These are phyloP conservation scores for Aurelia sp. DNA, from an alignment of 30 jellyfish, hydroid and myxozoan genomes.

Conservation along the genomic window DNA sequence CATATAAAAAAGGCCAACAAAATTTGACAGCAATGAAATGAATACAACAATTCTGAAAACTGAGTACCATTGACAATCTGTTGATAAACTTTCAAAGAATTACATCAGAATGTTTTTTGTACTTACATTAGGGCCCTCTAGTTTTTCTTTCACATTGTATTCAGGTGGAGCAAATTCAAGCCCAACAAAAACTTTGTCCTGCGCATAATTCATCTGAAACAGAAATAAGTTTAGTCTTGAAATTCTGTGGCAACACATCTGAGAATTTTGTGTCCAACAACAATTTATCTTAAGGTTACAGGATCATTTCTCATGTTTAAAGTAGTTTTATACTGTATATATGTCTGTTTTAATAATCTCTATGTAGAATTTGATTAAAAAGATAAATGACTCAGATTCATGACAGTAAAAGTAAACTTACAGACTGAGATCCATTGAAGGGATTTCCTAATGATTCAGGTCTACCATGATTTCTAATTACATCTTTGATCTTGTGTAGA, in stretches of 20 bases:
- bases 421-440: conserved; percentile 39
- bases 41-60: not conserved
- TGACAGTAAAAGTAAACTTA: not conserved
- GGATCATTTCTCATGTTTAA: too few relatives aligned
- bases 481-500: conserved; percentile 70
- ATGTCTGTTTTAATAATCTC: too few relatives aligned
- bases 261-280: too few relatives aligned
- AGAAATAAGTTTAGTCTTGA: too few relatives aligned
- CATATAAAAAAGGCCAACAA: too few relatives aligned
- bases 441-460: conserved; percentile 42
- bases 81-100: too few relatives aligned
- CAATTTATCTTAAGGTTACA: too few relatives aligned
- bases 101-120: not conserved
- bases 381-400: too few relatives aligned
- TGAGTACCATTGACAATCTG: too few relatives aligned
- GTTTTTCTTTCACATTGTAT: conserved; percentile 54
- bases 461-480: conserved; percentile 57
- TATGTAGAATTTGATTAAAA: too few relatives aligned
- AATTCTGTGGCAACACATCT: too few relatives aligned
- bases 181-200: conserved; percentile 92
- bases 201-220: conserved; percentile 62
- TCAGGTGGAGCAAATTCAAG: conserved; percentile 70
- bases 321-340: too few relatives aligned
- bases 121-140: conserved; percentile 87
- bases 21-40: not conserved